These are phyloP conservation scores for Hartigia nigra DNA, from an alignment of 2,888 invertebrate genomes.

Conservation along the genomic window DNA sequence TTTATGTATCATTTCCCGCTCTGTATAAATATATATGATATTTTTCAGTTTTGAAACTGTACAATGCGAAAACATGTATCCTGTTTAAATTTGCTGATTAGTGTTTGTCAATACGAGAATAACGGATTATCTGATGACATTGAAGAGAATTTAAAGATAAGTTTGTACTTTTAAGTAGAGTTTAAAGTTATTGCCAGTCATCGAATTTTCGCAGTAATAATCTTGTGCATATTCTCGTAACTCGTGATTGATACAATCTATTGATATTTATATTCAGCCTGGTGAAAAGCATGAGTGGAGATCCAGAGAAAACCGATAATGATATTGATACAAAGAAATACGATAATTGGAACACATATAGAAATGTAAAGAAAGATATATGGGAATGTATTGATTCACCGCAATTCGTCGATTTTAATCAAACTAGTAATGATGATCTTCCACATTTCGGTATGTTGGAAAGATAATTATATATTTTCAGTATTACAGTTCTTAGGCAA, in stretches of 20 bases:
- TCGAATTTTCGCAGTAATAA: background rate
- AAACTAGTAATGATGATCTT: conserved; percentile 22
- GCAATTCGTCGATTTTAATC: conserved; percentile 26
- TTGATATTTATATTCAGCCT: background rate
- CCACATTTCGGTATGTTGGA: conserved; percentile 30
- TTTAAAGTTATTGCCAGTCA: background rate
- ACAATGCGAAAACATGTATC: background rate
- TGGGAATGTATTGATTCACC: conserved; percentile 29
- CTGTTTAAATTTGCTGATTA: background rate
- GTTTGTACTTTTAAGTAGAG: background rate
- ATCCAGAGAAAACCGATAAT: background rate
- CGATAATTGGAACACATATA: background rate
- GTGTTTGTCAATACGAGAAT: background rate
- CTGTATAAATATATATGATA: background rate
- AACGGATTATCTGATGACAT: background rate
- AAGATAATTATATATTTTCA: background rate
- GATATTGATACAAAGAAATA: background rate
- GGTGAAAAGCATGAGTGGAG: background rate
- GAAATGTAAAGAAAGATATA: background rate
- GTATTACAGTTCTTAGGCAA: background rate
- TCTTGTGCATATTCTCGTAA: background rate
- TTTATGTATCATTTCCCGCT: background rate
- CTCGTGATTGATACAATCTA: background rate
- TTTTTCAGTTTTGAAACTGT: background rate
- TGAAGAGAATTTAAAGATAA: background rate